Conservation (phyloP, 2,113 vertebrate species). For the Octodon degus region DNA sequence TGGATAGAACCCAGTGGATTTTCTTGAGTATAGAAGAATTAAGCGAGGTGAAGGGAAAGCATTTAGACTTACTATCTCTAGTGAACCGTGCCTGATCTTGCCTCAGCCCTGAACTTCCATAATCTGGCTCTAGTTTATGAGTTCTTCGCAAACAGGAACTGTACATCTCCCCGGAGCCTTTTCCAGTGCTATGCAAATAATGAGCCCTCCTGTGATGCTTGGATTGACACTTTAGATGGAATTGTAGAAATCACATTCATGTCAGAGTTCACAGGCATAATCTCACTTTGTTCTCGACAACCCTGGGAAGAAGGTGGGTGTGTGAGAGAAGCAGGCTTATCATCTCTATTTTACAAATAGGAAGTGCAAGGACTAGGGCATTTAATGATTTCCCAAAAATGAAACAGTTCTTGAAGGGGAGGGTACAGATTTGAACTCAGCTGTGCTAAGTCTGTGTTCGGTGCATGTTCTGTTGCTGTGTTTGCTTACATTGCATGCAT, state of each 20-base stretch:
- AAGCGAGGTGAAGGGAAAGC: conserved; percentile 38
- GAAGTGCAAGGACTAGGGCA: background rate
- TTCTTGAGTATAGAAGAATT: conserved; percentile 73
- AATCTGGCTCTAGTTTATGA: background rate
- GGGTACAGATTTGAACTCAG: background rate
- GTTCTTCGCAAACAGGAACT: background rate
- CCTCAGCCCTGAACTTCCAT: background rate
- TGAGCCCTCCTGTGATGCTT: background rate
- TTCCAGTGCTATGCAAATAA: background rate
- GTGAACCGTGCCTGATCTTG: background rate
- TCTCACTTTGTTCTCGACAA: background rate
- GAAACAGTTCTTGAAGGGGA: background rate
- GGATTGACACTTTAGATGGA: conserved; percentile 8
- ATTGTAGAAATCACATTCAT: background rate
- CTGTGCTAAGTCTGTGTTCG: background rate
- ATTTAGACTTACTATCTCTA: conserved; percentile 39
- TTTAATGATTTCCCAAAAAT: background rate
- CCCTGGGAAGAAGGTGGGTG: background rate
- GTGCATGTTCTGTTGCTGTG: background rate
- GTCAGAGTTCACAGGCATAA: background rate
- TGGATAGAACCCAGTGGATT: conserved; percentile 64
- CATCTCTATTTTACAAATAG: background rate
- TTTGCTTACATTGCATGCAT: background rate
- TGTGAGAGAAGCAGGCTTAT: background rate
- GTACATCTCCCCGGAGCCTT: background rate